Conservation (phyloP, 2,113 vertebrate genomes). For the Tachycineta bicolor region DNA sequence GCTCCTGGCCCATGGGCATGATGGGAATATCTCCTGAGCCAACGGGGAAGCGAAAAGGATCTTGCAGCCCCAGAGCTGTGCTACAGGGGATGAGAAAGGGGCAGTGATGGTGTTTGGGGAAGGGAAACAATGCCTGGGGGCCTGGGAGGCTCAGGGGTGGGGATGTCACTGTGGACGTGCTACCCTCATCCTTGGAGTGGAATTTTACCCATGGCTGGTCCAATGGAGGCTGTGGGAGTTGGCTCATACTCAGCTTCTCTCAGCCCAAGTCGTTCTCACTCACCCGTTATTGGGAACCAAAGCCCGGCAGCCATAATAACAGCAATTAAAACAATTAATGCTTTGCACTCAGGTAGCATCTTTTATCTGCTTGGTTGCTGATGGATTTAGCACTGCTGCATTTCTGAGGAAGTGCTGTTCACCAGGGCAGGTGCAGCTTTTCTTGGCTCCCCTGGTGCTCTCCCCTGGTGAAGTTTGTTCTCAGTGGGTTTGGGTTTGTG, state of each 20-base stretch:
- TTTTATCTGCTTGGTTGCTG: background rate
- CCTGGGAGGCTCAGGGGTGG: background rate
- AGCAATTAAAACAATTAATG: background rate
- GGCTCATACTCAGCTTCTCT: background rate
- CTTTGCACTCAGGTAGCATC: background rate
- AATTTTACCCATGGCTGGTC: background rate
- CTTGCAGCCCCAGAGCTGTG: background rate
- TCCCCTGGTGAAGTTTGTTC: background rate
- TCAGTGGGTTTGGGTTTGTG: accelerated
- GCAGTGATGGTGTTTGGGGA: background rate
- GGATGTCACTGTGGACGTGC: no score
- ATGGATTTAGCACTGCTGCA: background rate
- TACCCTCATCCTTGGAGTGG: background rate
- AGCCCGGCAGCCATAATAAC: background rate
- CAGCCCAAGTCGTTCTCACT: background rate
- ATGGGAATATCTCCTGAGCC: background rate
- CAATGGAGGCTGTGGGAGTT: background rate
- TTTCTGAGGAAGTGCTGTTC: background rate
- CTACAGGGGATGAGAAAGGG: background rate
- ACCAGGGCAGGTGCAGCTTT: background rate
- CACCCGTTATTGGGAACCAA: background rate
- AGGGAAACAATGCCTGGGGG: background rate
- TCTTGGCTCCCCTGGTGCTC: background rate
- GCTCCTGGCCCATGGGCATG: background rate
- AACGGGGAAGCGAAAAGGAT: background rate